Evolutionary conservation across 1,140 invertebrate species (phyloP), one percentile per base, ranked within the genome.

Genomic region (Scaptomyza graminum): DNA sequence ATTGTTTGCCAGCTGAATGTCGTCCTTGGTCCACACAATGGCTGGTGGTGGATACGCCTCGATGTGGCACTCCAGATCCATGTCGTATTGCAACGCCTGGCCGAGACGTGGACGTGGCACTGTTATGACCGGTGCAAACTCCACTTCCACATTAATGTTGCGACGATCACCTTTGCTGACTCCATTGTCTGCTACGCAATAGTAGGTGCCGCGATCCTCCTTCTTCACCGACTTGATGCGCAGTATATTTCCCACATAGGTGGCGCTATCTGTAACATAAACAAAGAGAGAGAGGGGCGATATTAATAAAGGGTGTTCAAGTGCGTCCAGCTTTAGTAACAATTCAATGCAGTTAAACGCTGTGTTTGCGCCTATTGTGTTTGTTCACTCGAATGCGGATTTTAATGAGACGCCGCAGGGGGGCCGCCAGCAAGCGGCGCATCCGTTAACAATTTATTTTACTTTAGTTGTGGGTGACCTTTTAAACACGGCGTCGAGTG

Each of bases 121-220:
- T 3, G 94, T 95, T 31, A 98, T 96, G 0, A 97, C 95, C 0
- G 97, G 97, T 0, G 96, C 93, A 80, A 97, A 97, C 92, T 98
- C 96, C 18, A 98, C 96, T 92, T 98, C 97, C 1, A 98, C 94
- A 61, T 96, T 97, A 72, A 98, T 96, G 82, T 98, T 97, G 76
- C 97, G 93, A 37, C 96, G 92, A 5, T 96, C 95, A 0, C 97
- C 97, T 75, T 95, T 95, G 51, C 97, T 97, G 1, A 98, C 97
- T 18, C 95, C 96, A 90, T 98, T 98, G 89, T 98, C 97, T 25
- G 97, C 97, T 11, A 98, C 96, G 81, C 97, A 98, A 90, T 98
- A 98, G 92, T 98, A 98, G 0, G 97, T 98, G 41, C 97, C 97
- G 47, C 97, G 94, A 92, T 98, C 96, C 91, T 97, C 96, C 90